A percentile compares a stretch with the other conserved stretches of the same genome.
These are phyloP conservation scores for Corvus hawaiiensis DNA, from an alignment of 2,113 vertebrate genomes.

Conservation along the genomic window DNA sequence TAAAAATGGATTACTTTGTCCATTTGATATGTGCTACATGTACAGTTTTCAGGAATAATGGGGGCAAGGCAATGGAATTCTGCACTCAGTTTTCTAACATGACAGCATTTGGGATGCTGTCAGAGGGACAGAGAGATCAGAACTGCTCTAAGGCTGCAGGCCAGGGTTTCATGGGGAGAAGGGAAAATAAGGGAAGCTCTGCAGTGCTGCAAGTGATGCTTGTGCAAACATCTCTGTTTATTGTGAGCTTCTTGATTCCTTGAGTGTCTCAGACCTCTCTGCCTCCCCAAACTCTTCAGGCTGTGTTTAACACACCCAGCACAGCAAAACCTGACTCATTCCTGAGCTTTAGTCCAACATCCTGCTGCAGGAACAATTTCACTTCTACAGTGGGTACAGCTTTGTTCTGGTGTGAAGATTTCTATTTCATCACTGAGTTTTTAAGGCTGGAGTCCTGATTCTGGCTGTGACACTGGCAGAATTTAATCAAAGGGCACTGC, in stretches of 20 bases:
- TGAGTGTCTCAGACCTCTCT: neutral
- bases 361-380: neutral
- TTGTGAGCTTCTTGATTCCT: neutral
- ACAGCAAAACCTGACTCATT: neutral
- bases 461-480: neutral
- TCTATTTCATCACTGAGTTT: neutral
- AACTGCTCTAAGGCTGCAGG: neutral
- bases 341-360: neutral
- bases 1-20: neutral
- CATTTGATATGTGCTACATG: neutral
- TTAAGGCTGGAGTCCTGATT: neutral
- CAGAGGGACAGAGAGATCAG: neutral
- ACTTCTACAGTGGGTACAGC: neutral
- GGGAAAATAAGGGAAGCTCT: neutral
- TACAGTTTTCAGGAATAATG: neutral
- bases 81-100: neutral
- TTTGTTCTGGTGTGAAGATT: neutral
- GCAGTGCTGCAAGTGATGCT: neutral
- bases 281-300: neutral
- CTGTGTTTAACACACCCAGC: neutral
- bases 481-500: neutral
- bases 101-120: neutral
- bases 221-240: neutral
- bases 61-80: neutral
- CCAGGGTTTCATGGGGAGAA: neutral